Conservation (phyloP, 2,888 invertebrate genomes). For the Leucophora obtusa region DNA sequence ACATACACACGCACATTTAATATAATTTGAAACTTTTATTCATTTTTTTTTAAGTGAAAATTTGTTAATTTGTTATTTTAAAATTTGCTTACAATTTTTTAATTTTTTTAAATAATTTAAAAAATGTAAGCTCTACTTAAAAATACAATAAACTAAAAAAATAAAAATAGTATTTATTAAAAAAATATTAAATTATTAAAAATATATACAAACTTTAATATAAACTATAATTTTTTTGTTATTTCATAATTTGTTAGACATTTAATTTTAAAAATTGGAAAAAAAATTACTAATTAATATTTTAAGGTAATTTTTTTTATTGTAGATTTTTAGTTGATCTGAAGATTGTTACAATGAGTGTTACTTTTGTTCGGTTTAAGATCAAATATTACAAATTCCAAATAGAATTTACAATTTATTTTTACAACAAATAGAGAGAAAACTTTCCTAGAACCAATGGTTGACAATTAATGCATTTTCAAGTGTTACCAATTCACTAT, state of each 20-base stretch:
- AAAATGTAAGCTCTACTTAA: conserved; percentile 47
- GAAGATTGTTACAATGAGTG: no score
- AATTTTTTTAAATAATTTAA: background rate
- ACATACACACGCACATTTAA: conserved; percentile 52
- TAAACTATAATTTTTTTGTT: conserved; percentile 15
- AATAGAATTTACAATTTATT: no score
- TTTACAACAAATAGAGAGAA: no score
- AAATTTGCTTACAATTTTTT: conserved; percentile 37
- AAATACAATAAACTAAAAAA: background rate
- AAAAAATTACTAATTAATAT: conserved; percentile 52
- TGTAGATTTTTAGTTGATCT: background rate
- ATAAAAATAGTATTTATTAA: background rate
- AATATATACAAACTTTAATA: conserved; percentile 20
- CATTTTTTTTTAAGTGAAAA: conserved; percentile 45
- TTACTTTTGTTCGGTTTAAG: no score
- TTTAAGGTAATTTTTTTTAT: conserved; percentile 31
- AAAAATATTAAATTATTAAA: no score
- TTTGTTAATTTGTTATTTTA: conserved; percentile 40
- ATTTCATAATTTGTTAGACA: conserved; percentile 44
- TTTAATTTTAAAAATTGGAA: conserved; percentile 50
- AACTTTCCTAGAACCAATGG: no score
- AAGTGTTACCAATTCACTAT: no score
- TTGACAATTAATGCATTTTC: no score
- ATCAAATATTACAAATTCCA: no score
- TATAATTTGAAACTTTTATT: conserved; percentile 50